Conservation (phyloP, 2,888 invertebrate species). For the Netelia fuscicornis region DNA sequence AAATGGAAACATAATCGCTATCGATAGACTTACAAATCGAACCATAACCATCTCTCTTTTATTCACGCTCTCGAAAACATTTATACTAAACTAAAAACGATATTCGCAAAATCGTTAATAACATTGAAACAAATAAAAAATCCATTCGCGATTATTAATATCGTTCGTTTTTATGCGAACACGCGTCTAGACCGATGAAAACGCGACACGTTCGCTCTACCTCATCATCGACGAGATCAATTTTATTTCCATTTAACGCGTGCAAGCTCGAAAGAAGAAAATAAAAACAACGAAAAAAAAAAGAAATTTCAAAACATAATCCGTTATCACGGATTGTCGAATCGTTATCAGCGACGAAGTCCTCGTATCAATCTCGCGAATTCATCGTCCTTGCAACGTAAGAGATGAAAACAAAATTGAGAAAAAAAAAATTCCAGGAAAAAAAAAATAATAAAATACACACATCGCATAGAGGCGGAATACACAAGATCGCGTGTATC, state of each 20-base stretch:
- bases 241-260: background rate
- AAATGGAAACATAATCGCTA: slow-evolving; percentile 6
- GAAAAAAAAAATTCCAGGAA: background rate
- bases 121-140: background rate
- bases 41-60: background rate
- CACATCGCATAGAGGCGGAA: slow-evolving; percentile 41
- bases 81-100: background rate
- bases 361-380: background rate
- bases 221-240: too few relatives aligned
- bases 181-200: background rate
- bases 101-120: background rate
- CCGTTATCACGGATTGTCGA: background rate
- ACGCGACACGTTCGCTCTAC: too few relatives aligned
- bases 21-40: slow-evolving; percentile 4
- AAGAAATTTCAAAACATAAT: background rate
- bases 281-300: too few relatives aligned
- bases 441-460: background rate
- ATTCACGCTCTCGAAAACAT: background rate
- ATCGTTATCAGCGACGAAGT: background rate
- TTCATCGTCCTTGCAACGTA: too few relatives aligned
- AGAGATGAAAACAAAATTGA: slow-evolving; percentile 14
- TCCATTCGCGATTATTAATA: background rate
- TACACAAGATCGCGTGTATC: slow-evolving; percentile 44
- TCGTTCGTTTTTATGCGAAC: background rate
- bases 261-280: background rate